These are phyloP conservation scores for Carcharodon carcharias DNA, from an alignment of 2,797 vertebrate species.

Conservation along the genomic window DNA sequence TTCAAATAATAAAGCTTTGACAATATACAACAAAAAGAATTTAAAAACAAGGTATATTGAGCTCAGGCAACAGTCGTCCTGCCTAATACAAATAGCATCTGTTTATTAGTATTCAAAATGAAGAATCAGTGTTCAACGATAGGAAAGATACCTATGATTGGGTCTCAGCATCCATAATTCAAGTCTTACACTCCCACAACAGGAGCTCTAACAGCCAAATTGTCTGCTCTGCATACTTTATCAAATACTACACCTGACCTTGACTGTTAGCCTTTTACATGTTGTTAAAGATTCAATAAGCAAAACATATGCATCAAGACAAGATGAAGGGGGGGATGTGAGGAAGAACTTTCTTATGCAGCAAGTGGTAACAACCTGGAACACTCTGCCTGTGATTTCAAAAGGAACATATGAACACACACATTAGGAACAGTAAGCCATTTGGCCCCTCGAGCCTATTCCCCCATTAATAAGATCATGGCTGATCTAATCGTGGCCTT, in stretches of 20 bases:
- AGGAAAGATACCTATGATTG: background rate
- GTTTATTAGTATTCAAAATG: background rate
- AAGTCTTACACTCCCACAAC: background rate
- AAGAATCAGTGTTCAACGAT: background rate
- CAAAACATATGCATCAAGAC: background rate
- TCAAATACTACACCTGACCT: background rate
- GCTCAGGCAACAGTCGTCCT: background rate
- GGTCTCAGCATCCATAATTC: background rate
- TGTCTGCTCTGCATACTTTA: background rate
- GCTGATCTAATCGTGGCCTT: too few relatives aligned
- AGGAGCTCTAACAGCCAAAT: background rate
- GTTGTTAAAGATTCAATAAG: background rate
- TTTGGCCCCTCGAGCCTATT: too few relatives aligned
- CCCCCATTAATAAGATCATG: too few relatives aligned
- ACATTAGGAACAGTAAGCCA: too few relatives aligned
- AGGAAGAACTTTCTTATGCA: background rate
- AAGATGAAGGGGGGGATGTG: background rate
- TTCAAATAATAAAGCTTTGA: background rate
- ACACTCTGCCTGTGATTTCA: background rate
- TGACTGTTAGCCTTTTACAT: background rate
- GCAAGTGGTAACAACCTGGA: background rate
- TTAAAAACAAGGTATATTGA: background rate
- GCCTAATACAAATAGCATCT: background rate
- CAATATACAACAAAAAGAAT: background rate
- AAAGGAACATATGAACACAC: too few relatives aligned